Evolutionary conservation across 1,140 invertebrate genomes (phyloP), one percentile per base, ranked within the genome.

Genomic region (Plectrocnemia conspersa): DNA sequence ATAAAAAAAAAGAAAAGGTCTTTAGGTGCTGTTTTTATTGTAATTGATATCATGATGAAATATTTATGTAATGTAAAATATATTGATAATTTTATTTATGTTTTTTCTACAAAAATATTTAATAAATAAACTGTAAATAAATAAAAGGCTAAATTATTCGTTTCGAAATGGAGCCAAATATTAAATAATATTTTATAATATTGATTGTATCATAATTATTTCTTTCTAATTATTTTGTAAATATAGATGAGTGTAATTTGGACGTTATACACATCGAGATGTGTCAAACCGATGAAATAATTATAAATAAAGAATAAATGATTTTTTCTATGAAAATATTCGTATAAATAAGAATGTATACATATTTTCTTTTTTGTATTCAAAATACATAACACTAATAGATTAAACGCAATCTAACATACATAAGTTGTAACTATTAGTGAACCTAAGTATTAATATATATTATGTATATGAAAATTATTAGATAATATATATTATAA

Each of bases 371-470:
- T 50, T 50, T 50, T 50, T 50, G 47, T 50, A 50, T 50, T 50
- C 29, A 24, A 38, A 50, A 50, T 38, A 35, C 29, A 47, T 48
- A 21, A 50, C 42, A 49, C 32, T 16, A 48, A 5, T 55, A 32
- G 24, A 16, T 49, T n/a, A n/a, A n/a, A n/a, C n/a, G n/a, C n/a
- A n/a, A n/a, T n/a, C n/a, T n/a, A n/a, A n/a, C n/a, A n/a, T n/a
- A n/a, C 16, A 32, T 56, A 50, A 56, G 52, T 18, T 56, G 46
- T 56, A 56, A 32, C 52, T 45, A 54, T 45, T 45, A 40, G 13
- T 33, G 5, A 10, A 45, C 27, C 24, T 38, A 48, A 55, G 33
- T 33, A 48, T 55, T 36, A 47, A 27, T 45, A 23, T 45, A 19
- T 15, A 40, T 27, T 45, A 16, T 40, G 16, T 10, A 45, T 13